These are phyloP conservation scores for Macrocentrus cingulum DNA, from an alignment of 1,140 invertebrate genomes.

Conservation along the genomic window DNA sequence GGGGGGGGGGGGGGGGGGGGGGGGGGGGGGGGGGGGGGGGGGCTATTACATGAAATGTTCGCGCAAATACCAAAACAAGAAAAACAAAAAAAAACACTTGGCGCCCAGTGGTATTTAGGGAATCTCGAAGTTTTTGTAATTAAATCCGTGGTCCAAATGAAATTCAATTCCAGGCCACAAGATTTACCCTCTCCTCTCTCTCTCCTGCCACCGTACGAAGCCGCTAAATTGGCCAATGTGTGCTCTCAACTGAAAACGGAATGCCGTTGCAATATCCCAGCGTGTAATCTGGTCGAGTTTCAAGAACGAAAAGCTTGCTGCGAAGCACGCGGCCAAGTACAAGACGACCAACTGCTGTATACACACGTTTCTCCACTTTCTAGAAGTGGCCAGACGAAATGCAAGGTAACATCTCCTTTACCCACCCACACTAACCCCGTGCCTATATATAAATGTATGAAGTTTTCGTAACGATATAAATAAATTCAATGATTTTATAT, in stretches of 20 bases:
- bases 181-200: no score
- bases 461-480: no score
- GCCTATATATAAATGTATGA: no score
- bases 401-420: neutral
- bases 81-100: no score
- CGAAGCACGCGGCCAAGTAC: neutral
- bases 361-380: slow-evolving; percentile 4
- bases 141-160: slow-evolving; percentile 19
- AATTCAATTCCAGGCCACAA: slow-evolving; percentile 8
- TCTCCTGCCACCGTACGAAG: neutral
- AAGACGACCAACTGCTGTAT: neutral
- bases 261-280: slow-evolving; percentile 19
- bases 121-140: slow-evolving; percentile 23
- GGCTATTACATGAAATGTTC: no score
- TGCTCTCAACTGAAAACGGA: slow-evolving; percentile 21
- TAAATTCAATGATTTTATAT: no score
- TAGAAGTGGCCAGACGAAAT: neutral
- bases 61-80: no score
- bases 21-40: no score
- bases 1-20: no score
- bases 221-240: slow-evolving; percentile 20
- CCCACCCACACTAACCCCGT: no score
- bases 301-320: slow-evolving; percentile 3
- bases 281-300: slow-evolving; percentile 6
- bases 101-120: neutral